Conservation (phyloP, 2,797 vertebrate genomes). For the Coranthus polyacanthus region DNA sequence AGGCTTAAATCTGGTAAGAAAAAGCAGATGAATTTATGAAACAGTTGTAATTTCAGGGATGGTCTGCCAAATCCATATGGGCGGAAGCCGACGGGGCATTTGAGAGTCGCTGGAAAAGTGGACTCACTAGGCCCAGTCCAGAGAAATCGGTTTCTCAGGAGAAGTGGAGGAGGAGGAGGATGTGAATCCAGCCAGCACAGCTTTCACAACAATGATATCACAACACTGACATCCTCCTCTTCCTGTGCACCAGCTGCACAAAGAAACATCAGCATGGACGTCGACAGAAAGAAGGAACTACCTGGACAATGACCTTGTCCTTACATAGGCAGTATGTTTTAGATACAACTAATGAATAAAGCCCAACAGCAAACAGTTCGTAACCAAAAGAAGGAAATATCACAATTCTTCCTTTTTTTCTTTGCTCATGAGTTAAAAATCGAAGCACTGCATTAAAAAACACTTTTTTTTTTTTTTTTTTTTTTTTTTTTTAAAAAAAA, state of each 20-base stretch:
- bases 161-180: constrained; percentile 68
- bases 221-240: constrained; percentile 66
- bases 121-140: constrained; percentile 49
- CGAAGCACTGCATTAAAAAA: constrained; percentile 9
- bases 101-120: constrained; percentile 62
- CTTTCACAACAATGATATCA: constrained; percentile 82
- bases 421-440: constrained; percentile 16
- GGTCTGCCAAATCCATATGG: constrained; percentile 43
- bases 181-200: constrained; percentile 69
- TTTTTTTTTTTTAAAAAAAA: too few species aligned
- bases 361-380: constrained; percentile 4
- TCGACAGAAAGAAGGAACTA: constrained; percentile 50
- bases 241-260: constrained; percentile 74
- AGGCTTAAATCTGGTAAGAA: background rate
- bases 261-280: constrained; percentile 48
- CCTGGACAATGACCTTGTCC: constrained; percentile 50
- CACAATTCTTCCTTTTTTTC: constrained; percentile 2
- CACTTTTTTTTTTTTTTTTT: too few species aligned
- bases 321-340: constrained; percentile 12
- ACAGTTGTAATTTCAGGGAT: constrained; percentile 25
- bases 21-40: constrained; percentile 6
- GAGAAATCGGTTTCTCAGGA: constrained; percentile 47
- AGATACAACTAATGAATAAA: constrained; percentile 4
- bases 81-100: constrained; percentile 37
- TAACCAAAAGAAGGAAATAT: background rate